Base-by-base conservation (phyloP, 2,888 invertebrate species). In the Lasioglossum oenotherae region DNA sequence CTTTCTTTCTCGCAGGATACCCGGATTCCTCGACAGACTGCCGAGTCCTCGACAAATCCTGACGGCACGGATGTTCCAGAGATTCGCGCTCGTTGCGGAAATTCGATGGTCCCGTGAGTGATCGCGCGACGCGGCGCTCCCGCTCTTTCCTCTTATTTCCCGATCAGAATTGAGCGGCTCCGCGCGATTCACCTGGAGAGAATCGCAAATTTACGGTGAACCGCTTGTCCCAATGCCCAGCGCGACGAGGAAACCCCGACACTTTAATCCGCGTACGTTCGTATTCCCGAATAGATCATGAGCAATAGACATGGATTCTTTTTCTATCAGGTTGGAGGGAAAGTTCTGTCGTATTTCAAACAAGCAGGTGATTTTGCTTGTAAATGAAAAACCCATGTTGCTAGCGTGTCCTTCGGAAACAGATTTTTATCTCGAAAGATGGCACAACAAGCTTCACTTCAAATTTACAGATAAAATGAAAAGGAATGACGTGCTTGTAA, bases 1-100 rank as follows among this genome's bases (percentile, higher is more conserved):
- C 80, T 77, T 78, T 38, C 76, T 80, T 82, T 38, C 77, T n/a
- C 46, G 31, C 31, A n/a, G 38, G 38, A 16, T 23, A 38, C 23
- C 4, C 80, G 82, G 86, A 90, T 85, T 88, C 74, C 80, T 60
- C 74, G 84, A 84, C 81, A 86, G 84, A 87, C 87, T 83, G 87
- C 85, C 57, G 74, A 81, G 79, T 79, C 74, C 53, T 35, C 12
- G 64, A 78, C 69, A 83, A 86, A 88, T 90, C 82, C 82, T 81
- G 71, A 78, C 75, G 23, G 41, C 44, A 5, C 46, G 46, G 27
- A 49, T 31, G 73, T 38, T 57, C 46, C 74, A 12, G 53, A 16
- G 74, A 35, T 31, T 67, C 73, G 72, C 23, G 74, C 53, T 75
- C 78, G 71, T 81, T 35, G 71, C 46, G 75, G 71, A 69, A 71